A percentile compares a stretch with the other conserved stretches of the same genome.
phyloP scores from a whole-genome alignment of 1,140 invertebrate species.

The Caenorhabditis brenneri region DNA sequence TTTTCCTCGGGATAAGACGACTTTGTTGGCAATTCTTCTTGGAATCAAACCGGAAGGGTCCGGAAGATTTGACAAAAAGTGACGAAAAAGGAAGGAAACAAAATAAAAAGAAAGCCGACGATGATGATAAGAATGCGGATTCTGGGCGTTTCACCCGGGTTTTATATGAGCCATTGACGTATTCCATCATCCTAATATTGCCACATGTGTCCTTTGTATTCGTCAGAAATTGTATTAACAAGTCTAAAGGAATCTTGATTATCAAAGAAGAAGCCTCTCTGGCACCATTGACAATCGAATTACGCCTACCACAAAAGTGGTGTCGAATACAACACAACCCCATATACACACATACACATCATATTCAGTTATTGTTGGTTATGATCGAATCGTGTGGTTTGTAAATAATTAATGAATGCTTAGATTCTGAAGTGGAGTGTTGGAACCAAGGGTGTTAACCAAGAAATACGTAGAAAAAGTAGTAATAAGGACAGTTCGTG shows the following conservation, averaged over 20 bases:
- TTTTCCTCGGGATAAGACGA: not conserved
- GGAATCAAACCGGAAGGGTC: not conserved
- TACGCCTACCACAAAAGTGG: constrained; percentile 8
- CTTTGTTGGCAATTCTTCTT: not conserved
- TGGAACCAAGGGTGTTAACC: not conserved
- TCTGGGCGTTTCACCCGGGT: not conserved
- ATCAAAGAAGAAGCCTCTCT: constrained; percentile 36
- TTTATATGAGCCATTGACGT: constrained; percentile 34
- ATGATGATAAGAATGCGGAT: not conserved
- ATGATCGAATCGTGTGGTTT: not conserved
- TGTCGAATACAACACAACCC: constrained; percentile 34
- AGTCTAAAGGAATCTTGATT: constrained; percentile 34
- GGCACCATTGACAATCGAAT: constrained; percentile 11
- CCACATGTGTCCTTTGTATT: constrained; percentile 38
- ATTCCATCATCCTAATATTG: constrained; percentile 6
- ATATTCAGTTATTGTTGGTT: constrained; percentile 18
- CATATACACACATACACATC: not conserved
- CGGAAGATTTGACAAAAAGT: not conserved
- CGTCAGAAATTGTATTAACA: not conserved
- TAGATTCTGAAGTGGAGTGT: not conserved
- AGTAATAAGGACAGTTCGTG: not conserved
- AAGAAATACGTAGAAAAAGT: not conserved
- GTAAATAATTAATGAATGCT: not conserved
- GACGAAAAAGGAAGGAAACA: not conserved
- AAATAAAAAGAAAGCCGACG: not conserved